These are phyloP conservation scores for Temnopleurus reevesii DNA, from an alignment of 53 echinoderm and acorn worm species.

Conservation along the genomic window DNA sequence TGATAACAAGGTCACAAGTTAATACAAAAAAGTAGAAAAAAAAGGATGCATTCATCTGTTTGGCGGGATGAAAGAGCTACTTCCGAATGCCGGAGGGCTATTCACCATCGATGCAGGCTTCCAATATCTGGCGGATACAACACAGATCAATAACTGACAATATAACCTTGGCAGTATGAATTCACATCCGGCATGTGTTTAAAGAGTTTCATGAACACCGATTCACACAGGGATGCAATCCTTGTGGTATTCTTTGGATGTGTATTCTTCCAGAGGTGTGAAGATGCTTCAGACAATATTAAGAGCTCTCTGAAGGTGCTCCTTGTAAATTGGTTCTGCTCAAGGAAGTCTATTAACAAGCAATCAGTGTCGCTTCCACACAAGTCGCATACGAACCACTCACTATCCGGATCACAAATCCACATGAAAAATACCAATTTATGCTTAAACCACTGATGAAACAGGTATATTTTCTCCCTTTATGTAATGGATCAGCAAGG, in stretches of 20 bases:
- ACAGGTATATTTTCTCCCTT: neutral
- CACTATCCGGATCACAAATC: neutral
- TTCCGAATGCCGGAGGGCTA: slow-evolving; percentile 9
- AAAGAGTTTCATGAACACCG: neutral
- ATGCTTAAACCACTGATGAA: neutral
- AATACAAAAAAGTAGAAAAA: neutral
- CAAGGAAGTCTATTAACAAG: neutral
- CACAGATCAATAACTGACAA: slow-evolving; percentile 5
- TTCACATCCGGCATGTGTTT: slow-evolving; percentile 20
- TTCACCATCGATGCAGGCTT: no score
- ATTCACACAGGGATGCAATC: neutral
- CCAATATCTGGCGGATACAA: neutral
- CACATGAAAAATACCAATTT: neutral
- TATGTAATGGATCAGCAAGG: neutral
- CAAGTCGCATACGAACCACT: neutral
- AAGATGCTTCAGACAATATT: neutral
- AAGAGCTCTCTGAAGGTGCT: neutral
- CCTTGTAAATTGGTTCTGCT: neutral
- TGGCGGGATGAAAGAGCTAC: neutral
- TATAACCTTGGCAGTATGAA: slow-evolving; percentile 9
- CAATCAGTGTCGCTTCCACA: slow-evolving; percentile 7
- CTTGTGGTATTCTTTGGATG: neutral
- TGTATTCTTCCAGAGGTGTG: neutral
- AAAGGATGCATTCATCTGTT: neutral
- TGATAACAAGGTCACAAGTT: neutral